phyloP scores from a whole-genome alignment of 2,888 invertebrate species.

The Alcis repandata region DNA sequence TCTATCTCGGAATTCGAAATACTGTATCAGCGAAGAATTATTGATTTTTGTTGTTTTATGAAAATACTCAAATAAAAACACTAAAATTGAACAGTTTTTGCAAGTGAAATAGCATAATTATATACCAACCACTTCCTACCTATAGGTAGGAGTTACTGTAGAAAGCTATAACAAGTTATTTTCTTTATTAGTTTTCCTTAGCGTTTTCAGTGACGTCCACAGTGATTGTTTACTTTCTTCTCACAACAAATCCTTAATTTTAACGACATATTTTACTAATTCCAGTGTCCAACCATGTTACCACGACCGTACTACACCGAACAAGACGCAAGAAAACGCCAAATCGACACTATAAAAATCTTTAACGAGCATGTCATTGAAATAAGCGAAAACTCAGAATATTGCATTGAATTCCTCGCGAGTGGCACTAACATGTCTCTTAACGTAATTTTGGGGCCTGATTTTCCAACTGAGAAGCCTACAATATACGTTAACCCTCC shows the following conservation, averaged over 20 bases:
- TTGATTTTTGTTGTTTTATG: too few species aligned
- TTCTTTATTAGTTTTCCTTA: too few species aligned
- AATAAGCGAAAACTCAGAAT: conserved; percentile 90
- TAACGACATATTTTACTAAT: background rate
- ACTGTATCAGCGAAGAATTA: too few species aligned
- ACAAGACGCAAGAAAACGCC: conserved; percentile 88
- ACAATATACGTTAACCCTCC: conserved; percentile 89
- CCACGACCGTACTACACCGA: conserved; percentile 86
- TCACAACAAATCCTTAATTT: background rate
- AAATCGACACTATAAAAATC: conserved; percentile 93
- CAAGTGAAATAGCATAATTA: too few species aligned
- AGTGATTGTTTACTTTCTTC: too few species aligned
- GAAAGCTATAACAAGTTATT: too few species aligned
- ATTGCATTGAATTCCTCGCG: conserved; percentile 89
- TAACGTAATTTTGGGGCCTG: conserved; percentile 88
- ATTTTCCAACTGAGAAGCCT: conserved; percentile 93
- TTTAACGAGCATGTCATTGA: conserved; percentile 94
- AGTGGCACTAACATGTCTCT: conserved; percentile 89
- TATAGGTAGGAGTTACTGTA: too few species aligned
- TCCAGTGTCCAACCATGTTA: conserved; percentile 72
- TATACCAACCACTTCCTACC: too few species aligned
- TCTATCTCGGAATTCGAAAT: too few species aligned
- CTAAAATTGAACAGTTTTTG: too few species aligned
- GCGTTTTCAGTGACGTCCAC: too few species aligned
- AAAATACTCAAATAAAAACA: too few species aligned